Conservation (phyloP, 2,113 vertebrate genomes). For the Chiloscyllium plagiosum region DNA sequence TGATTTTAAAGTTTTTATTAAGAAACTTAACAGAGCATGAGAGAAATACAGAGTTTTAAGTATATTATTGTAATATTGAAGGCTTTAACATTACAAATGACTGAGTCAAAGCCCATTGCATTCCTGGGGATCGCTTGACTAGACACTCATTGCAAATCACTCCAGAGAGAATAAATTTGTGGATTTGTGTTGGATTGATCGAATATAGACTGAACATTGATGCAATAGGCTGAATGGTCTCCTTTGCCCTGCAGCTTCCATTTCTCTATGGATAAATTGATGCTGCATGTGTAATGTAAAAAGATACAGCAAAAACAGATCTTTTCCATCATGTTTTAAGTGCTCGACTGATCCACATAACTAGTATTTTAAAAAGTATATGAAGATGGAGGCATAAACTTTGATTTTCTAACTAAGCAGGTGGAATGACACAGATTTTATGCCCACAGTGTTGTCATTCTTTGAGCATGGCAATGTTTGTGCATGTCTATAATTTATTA, state of each 20-base stretch:
- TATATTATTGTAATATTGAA: background rate
- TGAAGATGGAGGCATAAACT: background rate
- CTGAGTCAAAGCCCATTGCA: background rate
- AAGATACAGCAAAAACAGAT: background rate
- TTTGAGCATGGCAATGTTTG: background rate
- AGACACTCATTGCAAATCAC: background rate
- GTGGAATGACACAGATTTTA: background rate
- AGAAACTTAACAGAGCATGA: background rate
- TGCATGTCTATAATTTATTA: background rate
- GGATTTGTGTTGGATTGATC: background rate
- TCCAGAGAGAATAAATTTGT: background rate
- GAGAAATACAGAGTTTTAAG: background rate
- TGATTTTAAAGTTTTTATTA: background rate
- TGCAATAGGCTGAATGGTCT: background rate
- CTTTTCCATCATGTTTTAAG: background rate
- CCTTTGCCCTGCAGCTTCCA: background rate
- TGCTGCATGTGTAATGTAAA: background rate
- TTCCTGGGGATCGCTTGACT: background rate
- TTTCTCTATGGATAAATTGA: background rate
- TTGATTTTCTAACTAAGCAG: no score
- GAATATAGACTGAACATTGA: background rate
- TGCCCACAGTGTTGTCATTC: background rate
- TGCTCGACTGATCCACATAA: background rate
- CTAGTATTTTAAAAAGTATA: background rate
- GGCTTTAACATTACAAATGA: background rate